phyloP scores from a whole-genome alignment of 2,797 vertebrate species.

The Thaleichthys pacificus region DNA sequence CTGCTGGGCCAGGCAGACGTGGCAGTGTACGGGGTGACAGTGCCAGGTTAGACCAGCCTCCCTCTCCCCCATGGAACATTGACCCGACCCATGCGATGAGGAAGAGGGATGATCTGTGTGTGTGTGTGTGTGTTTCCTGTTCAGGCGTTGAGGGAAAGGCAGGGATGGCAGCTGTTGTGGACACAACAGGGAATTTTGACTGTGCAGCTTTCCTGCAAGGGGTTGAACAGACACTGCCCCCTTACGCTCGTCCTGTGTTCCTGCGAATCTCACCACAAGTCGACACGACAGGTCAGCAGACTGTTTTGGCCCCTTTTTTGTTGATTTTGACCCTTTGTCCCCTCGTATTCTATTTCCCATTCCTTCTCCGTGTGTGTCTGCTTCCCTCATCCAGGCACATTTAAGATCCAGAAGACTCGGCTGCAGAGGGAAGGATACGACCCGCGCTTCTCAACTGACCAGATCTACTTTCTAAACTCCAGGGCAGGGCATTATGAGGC shows the following conservation, averaged over 20 bases:
- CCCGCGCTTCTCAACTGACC: constrained; percentile 80
- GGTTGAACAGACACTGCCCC: constrained; percentile 80
- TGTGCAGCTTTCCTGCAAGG: constrained; percentile 76
- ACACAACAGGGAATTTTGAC: constrained; percentile 74
- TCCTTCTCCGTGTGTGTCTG: not conserved
- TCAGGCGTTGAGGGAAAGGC: constrained; percentile 91
- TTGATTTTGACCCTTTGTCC: not conserved
- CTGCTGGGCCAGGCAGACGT: constrained; percentile 85
- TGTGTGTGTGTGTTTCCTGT: constrained; percentile 23
- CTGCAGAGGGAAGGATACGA: constrained; percentile 86
- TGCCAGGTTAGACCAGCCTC: constrained; percentile 75
- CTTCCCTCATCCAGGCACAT: constrained; percentile 78
- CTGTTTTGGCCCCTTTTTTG: not conserved
- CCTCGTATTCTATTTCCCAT: constrained; percentile 6
- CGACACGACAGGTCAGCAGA: constrained; percentile 85
- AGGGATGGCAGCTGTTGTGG: constrained; percentile 90
- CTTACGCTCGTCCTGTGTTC: constrained; percentile 88
- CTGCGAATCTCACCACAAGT: constrained; percentile 85
- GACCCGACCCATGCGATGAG: not conserved
- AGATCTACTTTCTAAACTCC: constrained; percentile 84
- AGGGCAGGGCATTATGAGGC: constrained; percentile 77
- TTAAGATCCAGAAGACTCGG: constrained; percentile 93
- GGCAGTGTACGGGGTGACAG: constrained; percentile 84
- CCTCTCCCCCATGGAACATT: not conserved
- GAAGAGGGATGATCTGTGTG: not conserved